A percentile compares a stretch with the other conserved stretches of the same genome.
These are phyloP conservation scores for Dendrolimus pini DNA, from an alignment of 2,888 invertebrate genomes.

Conservation along the genomic window DNA sequence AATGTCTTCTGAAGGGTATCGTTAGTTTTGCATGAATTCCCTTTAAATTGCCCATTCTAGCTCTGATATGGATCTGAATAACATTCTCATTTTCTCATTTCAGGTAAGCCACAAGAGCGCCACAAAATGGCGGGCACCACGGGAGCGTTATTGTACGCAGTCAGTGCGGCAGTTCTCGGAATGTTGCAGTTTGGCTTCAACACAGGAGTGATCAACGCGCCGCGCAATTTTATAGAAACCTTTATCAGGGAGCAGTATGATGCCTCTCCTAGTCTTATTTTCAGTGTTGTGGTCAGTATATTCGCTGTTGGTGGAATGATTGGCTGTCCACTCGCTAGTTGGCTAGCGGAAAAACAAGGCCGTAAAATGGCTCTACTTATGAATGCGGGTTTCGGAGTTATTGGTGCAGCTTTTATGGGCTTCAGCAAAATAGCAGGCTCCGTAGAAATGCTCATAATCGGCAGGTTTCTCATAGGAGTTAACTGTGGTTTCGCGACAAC, in stretches of 20 bases:
- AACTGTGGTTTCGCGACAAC: constrained; percentile 81
- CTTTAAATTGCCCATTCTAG: not conserved
- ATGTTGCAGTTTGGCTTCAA: constrained; percentile 85
- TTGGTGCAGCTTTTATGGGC: constrained; percentile 81
- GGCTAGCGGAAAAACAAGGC: constrained; percentile 82
- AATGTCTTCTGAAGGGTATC: not conserved
- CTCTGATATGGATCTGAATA: not conserved
- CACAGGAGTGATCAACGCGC: constrained; percentile 83
- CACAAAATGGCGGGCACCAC: constrained; percentile 69
- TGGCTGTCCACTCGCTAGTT: constrained; percentile 85
- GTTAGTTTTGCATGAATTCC: not conserved
- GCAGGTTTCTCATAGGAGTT: constrained; percentile 84
- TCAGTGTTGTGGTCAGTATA: constrained; percentile 82
- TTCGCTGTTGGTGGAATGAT: constrained; percentile 88
- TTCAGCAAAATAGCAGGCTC: constrained; percentile 79
- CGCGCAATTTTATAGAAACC: constrained; percentile 77
- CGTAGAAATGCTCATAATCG: constrained; percentile 83
- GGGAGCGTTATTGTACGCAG: constrained; percentile 79
- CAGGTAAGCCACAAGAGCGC: constrained; percentile 33
- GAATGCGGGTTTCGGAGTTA: constrained; percentile 79
- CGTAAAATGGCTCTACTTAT: constrained; percentile 80
- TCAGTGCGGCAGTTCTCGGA: constrained; percentile 80
- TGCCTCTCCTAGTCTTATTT: constrained; percentile 68
- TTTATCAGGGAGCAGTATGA: constrained; percentile 78
- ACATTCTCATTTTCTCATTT: constrained; percentile 19